Base-by-base conservation (phyloP, 2,113 vertebrate species). In the Euleptes europaea region DNA sequence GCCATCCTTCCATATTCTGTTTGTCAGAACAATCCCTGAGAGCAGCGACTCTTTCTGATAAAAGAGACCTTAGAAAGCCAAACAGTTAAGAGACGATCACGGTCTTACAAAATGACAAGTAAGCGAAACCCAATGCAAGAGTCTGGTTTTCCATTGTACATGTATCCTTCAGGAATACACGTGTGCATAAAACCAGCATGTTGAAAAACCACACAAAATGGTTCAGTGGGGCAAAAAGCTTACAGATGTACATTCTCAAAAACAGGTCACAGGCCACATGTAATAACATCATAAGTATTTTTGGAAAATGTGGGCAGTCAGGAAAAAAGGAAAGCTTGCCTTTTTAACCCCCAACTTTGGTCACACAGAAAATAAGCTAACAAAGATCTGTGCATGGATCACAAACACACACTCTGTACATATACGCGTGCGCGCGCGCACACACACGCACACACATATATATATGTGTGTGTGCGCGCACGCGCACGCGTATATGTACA, bases 381-480 rank as follows among this genome's bases (percentile, higher is more conserved):
- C 63, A 91, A 90, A 91, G 92, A 83, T 60, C 42, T 63, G 19
- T 42, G 35, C 17, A 38, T 26, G 47, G 31, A 21, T 67, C 66
- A 21, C 28, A 65, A 31, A 40, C 33, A 60, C 10, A 13, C 33
- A 54, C 14, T 60, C 31, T 14, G 49, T 9, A 38, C 33, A 28
- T 47, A 67, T 17, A 80, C 40, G 19, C 26, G n/a, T n/a, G n/a
- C n/a, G n/a, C n/a, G n/a, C n/a, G n/a, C n/a, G n/a, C n/a, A n/a
- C n/a, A n/a, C n/a, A n/a, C n/a, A n/a, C n/a, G n/a, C 83, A 91
- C 71, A 94, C 12, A 91, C 88, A 94, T 85, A 47, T 47, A 47
- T 47, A 47, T 47, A n/a, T n/a, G n/a, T n/a, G n/a, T n/a, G n/a
- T n/a, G n/a, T n/a, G n/a, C n/a, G n/a, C n/a, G n/a, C n/a, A n/a